Conservation (phyloP, 2,113 vertebrate species). For the Malurus elegans region DNA sequence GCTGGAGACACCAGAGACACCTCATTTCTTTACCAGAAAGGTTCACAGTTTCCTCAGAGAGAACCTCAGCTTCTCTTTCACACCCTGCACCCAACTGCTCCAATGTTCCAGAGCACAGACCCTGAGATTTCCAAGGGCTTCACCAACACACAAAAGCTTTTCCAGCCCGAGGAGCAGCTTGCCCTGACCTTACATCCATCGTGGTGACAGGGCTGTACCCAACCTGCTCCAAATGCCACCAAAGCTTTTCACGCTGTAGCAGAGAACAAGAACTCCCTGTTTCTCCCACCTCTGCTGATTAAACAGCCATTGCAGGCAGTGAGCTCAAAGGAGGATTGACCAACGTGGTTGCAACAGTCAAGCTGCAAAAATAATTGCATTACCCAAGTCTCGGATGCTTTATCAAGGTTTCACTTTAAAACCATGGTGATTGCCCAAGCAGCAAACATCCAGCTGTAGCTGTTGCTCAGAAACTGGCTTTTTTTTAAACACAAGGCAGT, state of each 20-base stretch:
- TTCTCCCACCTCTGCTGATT: background rate
- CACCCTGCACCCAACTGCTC: background rate
- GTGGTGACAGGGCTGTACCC: rapidly evolving
- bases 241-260: rapidly evolving
- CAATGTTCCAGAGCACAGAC: background rate
- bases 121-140: background rate
- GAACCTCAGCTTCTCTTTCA: background rate
- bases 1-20: background rate
- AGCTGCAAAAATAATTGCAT: background rate
- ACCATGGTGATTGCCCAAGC: background rate
- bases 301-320: background rate
- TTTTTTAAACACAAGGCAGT: background rate
- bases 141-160: background rate
- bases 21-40: background rate
- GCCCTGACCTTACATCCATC: background rate
- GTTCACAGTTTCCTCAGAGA: background rate
- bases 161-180: background rate
- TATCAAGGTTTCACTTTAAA: constrained; percentile 1
- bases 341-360: background rate
- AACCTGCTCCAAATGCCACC: background rate
- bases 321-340: background rate
- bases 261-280: background rate
- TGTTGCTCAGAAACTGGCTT: background rate
- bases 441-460: background rate
- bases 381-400: constrained; percentile 18